Evolutionary conservation across 1,140 invertebrate species (phyloP).

Genomic region (Battus philenor): DNA sequence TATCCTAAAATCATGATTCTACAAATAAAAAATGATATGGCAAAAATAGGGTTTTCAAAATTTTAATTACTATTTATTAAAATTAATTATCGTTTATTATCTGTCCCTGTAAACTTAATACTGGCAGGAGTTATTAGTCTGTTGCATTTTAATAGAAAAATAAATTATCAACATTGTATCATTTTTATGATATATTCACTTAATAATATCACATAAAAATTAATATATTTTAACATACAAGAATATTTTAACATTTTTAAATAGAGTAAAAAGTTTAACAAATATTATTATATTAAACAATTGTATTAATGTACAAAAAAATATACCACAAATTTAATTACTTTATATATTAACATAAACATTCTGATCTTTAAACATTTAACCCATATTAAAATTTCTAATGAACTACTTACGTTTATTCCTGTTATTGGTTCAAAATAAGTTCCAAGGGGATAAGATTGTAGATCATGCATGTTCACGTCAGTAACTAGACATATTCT

Average conservation of each 20-base stretch:
- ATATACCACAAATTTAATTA: neutral
- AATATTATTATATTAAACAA: too few relatives aligned
- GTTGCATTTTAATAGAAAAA: neutral
- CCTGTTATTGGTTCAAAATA: conserved; percentile 47
- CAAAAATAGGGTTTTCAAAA: neutral
- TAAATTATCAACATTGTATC: too few relatives aligned
- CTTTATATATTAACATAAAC: neutral
- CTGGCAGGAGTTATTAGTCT: too few relatives aligned
- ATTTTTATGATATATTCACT: too few relatives aligned
- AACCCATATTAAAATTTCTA: neutral
- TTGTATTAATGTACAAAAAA: too few relatives aligned
- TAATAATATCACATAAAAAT: too few relatives aligned
- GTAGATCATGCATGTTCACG: conserved; percentile 41
- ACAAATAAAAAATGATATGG: too few relatives aligned
- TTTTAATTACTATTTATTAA: too few relatives aligned
- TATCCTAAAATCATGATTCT: neutral
- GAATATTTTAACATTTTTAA: neutral
- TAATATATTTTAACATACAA: too few relatives aligned
- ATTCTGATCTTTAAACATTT: conserved; percentile 9
- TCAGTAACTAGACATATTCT: conserved; percentile 46
- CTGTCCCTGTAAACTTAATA: too few relatives aligned
- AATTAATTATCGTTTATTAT: too few relatives aligned
- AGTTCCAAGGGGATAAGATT: conserved; percentile 30
- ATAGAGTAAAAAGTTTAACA: neutral
- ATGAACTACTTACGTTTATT: conserved; percentile 37